These are phyloP conservation scores for Parazoanthus swiftii DNA, from an alignment of 92 coral and sea anemone genomes.

Conservation along the genomic window DNA sequence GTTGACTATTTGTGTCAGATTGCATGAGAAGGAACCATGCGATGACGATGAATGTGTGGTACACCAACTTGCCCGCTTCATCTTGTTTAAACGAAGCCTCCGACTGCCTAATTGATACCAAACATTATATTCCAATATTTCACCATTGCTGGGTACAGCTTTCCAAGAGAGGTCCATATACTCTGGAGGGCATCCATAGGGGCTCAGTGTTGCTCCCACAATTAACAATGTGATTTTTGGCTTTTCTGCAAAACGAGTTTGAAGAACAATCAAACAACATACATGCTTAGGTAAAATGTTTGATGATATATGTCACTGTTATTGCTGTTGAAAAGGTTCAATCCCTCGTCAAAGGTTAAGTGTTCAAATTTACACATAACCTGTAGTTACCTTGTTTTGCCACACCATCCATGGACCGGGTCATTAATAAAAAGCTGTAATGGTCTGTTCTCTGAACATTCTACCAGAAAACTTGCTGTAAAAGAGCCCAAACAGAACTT, in stretches of 20 bases:
- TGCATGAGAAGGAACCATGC: not conserved
- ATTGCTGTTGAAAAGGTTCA: too few species aligned
- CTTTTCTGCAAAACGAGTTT: not conserved
- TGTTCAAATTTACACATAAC: too few species aligned
- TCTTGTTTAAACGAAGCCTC: not conserved
- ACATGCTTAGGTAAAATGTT: conserved; percentile 2
- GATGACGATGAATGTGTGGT: not conserved
- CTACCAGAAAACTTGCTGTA: too few species aligned
- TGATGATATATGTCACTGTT: not conserved
- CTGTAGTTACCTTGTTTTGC: too few species aligned
- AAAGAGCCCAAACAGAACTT: too few species aligned
- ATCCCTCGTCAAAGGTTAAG: not conserved
- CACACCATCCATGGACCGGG: too few species aligned
- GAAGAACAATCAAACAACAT: conserved; percentile 3
- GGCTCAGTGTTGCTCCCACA: not conserved
- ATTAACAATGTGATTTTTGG: not conserved
- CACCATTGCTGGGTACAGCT: conserved; percentile 3
- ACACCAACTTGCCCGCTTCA: conserved; percentile 7
- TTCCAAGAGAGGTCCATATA: not conserved
- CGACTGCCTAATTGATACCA: not conserved
- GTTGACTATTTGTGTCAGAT: not conserved
- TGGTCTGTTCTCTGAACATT: too few species aligned
- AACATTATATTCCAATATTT: not conserved
- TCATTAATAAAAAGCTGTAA: too few species aligned
- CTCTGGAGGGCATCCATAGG: conserved; percentile 20